Conservation (phyloP, 2,888 invertebrate species). For the Drosophila recens region DNA sequence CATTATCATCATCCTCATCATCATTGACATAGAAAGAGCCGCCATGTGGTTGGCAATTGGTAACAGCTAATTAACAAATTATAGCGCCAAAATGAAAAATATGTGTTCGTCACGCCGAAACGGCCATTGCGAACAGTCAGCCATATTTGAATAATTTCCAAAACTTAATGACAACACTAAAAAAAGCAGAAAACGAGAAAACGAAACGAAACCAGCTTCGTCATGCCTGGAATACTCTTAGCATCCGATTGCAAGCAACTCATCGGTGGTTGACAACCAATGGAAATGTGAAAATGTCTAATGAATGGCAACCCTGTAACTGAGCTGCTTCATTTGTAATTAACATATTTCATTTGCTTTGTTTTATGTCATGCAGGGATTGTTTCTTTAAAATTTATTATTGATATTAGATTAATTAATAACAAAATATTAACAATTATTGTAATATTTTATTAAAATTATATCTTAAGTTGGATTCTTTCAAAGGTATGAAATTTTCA, state of each 20-base stretch:
- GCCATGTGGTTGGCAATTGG: conserved; percentile 20
- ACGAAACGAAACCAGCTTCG: conserved; percentile 25
- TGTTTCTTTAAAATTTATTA: background rate
- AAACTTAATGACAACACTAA: conserved; percentile 53
- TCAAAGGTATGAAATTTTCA: too few species aligned
- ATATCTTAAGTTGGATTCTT: too few species aligned
- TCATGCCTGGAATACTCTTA: conserved; percentile 67
- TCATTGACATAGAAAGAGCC: background rate
- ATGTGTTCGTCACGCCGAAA: conserved; percentile 52
- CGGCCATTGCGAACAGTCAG: conserved; percentile 53
- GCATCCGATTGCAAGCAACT: conserved; percentile 56
- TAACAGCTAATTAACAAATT: conserved; percentile 60
- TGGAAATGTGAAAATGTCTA: background rate
- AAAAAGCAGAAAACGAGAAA: conserved; percentile 20
- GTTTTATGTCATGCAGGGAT: too few species aligned
- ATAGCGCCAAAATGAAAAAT: conserved; percentile 48
- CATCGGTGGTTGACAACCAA: conserved; percentile 34
- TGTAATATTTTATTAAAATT: too few species aligned
- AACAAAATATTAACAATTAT: too few species aligned
- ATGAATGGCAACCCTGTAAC: conserved; percentile 18
- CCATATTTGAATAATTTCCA: conserved; percentile 60
- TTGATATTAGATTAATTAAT: too few species aligned
- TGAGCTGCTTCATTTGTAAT: conserved; percentile 14
- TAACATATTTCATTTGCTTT: background rate
- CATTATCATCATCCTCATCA: conserved; percentile 4